These are phyloP conservation scores for Bucco capensis DNA, from an alignment of 2,113 vertebrate genomes.

Conservation along the genomic window DNA sequence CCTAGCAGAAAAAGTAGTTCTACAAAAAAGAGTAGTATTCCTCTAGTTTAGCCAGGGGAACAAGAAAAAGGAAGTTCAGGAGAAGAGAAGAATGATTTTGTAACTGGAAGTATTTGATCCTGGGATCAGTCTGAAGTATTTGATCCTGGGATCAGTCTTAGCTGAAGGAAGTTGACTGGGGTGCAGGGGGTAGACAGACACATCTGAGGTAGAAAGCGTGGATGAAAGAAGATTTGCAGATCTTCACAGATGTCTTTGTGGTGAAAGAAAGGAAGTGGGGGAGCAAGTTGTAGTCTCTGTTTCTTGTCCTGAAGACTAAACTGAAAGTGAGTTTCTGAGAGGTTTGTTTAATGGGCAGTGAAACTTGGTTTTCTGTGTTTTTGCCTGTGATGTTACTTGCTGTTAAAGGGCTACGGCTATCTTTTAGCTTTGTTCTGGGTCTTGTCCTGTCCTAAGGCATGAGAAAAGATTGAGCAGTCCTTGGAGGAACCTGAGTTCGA, in stretches of 20 bases:
- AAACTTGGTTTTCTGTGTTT: neutral
- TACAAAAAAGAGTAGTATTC: neutral
- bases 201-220: neutral
- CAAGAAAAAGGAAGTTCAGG: neutral
- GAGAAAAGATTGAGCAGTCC: neutral
- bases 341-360: neutral
- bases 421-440: neutral
- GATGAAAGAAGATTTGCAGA: slow-evolving; percentile 19
- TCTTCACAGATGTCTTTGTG: slow-evolving; percentile 42
- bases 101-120: slow-evolving; percentile 36
- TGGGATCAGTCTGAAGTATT: neutral
- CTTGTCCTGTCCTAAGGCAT: neutral
- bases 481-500: neutral
- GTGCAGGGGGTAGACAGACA: neutral
- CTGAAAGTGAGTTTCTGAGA: neutral
- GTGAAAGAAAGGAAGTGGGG: neutral
- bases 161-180: slow-evolving; percentile 23
- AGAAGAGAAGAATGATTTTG: slow-evolving; percentile 14
- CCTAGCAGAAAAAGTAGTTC: neutral
- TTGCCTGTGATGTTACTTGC: neutral
- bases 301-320: neutral
- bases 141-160: slow-evolving; percentile 12
- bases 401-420: neutral
- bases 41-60: neutral
- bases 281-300: neutral